A percentile compares a stretch with the other conserved stretches of the same genome.
Conservation (phyloP, 2,113 vertebrate species). For the Rhinoptilus africanus region DNA sequence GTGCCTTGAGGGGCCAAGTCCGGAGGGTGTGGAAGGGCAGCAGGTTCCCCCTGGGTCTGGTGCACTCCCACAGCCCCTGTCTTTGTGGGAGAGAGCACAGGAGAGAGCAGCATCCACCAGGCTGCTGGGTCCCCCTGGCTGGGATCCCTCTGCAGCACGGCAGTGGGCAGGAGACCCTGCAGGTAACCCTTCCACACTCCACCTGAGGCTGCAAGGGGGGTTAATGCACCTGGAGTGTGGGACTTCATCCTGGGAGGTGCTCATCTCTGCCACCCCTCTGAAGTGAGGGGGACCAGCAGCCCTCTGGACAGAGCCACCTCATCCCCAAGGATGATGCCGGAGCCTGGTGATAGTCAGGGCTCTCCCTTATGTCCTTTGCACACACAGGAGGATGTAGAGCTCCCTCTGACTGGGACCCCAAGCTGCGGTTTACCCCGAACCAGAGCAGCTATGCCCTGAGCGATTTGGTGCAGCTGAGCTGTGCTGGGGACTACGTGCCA, state of each 20-base stretch:
- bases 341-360: not conserved
- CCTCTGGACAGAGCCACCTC: not conserved
- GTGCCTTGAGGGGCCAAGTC: not conserved
- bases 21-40: too few relatives aligned
- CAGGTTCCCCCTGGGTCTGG: too few relatives aligned
- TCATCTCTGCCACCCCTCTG: not conserved
- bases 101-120: not conserved
- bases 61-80: too few relatives aligned
- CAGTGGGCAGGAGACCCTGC: not conserved
- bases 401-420: not conserved
- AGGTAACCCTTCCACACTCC: not conserved
- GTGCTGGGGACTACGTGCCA: not conserved
- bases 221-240: too few relatives aligned
- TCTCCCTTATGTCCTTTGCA: not conserved
- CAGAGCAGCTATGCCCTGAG: not conserved
- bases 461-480: not conserved
- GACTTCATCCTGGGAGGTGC: not conserved
- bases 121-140: not conserved
- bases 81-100: not conserved
- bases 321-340: accelerated
- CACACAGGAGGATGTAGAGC: not conserved
- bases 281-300: not conserved
- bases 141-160: accelerated
- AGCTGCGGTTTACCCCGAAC: accelerated
- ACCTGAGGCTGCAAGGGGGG: too few relatives aligned